phyloP scores from a whole-genome alignment of 2,888 invertebrate genomes.

The Epirrhoe tristata region DNA sequence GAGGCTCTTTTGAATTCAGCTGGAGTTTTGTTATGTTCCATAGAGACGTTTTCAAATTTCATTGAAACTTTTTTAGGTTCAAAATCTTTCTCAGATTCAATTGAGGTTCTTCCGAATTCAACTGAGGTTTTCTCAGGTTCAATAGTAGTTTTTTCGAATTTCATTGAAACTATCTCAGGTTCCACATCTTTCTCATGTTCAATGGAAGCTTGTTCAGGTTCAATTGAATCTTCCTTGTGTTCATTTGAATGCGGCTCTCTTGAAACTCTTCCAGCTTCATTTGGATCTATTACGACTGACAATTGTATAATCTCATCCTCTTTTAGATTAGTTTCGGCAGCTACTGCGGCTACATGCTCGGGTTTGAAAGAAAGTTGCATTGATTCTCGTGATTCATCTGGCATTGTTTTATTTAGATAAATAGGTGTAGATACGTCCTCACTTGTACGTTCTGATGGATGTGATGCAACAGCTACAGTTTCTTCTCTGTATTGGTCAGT shows the following conservation, averaged over 20 bases:
- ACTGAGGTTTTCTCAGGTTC: not conserved
- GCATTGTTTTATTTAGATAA: not conserved
- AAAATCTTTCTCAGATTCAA: not conserved
- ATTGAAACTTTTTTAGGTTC: not conserved
- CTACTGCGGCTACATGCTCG: not conserved
- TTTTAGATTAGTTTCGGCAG: not conserved
- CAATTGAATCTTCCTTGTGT: not conserved
- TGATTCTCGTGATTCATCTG: not conserved
- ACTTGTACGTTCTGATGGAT: not conserved
- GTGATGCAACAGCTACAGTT: conserved; percentile 12
- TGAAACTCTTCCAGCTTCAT: conserved; percentile 1
- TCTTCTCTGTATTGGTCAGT: conserved; percentile 2
- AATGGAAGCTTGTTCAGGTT: not conserved
- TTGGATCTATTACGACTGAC: conserved; percentile 14
- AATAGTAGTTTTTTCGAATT: not conserved
- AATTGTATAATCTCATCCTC: conserved; percentile 17
- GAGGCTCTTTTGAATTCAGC: not conserved
- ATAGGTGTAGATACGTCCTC: conserved; percentile 3
- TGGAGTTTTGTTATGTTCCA: not conserved
- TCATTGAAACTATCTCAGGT: not conserved
- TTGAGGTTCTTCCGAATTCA: not conserved
- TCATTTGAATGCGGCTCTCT: not conserved
- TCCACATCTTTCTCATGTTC: too few species aligned
- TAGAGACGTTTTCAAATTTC: not conserved
- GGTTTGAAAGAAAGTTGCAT: not conserved